phyloP scores from a whole-genome alignment of 2,797 vertebrate genomes.

The Cetoscarus ocellatus region DNA sequence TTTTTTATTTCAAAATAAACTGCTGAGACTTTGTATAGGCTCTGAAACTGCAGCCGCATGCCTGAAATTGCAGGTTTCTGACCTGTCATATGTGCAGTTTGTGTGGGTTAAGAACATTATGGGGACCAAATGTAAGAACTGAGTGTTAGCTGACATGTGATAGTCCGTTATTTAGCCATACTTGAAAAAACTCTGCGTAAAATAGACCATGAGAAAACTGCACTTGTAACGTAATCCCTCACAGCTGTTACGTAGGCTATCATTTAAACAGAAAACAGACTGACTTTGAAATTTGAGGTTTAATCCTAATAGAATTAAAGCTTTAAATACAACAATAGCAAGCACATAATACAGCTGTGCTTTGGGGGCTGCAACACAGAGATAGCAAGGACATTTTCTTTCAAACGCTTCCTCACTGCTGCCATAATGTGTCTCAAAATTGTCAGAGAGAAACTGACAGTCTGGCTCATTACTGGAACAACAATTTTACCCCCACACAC shows the following conservation, averaged over 20 bases:
- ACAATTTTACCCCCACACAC: constrained; percentile 12
- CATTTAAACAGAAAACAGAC: not conserved
- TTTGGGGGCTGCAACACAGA: constrained; percentile 12
- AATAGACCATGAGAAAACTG: constrained; percentile 1
- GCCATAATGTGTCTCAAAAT: constrained; percentile 17
- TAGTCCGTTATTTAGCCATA: not conserved
- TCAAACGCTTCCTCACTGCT: constrained; percentile 19
- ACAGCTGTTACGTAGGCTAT: not conserved
- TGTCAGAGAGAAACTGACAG: constrained; percentile 48
- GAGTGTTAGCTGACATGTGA: not conserved
- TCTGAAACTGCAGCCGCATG: constrained; percentile 5
- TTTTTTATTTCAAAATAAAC: too few relatives aligned
- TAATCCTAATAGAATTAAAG: not conserved
- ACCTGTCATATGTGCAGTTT: not conserved
- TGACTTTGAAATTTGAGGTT: constrained; percentile 10
- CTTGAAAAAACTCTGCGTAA: constrained; percentile 3
- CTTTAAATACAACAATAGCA: not conserved
- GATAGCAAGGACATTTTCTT: constrained; percentile 12
- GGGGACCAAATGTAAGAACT: not conserved
- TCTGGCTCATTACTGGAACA: constrained; percentile 25
- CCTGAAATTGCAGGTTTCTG: not conserved
- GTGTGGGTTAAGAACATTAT: constrained; percentile 11
- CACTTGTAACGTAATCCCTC: not conserved
- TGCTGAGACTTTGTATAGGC: not conserved
- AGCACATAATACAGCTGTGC: constrained; percentile 4